Percentiles rank a stretch among this genome's conserved stretches.
phyloP scores from a whole-genome alignment of 2,888 invertebrate genomes.

The Andricus curvator region DNA sequence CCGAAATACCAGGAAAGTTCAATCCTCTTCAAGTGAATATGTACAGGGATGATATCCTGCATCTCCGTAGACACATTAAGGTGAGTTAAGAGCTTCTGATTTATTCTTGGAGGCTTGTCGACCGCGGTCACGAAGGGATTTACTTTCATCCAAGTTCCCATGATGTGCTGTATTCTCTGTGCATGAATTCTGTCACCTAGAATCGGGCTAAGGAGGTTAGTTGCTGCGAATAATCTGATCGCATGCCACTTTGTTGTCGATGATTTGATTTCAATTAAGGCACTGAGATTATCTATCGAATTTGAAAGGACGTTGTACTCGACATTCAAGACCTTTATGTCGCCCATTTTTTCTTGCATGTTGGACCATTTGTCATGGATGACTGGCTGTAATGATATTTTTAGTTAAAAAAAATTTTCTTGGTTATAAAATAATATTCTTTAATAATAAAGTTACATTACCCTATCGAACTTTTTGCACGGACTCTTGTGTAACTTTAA shows the following conservation, averaged over 20 bases:
- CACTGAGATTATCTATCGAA: conserved; percentile 63
- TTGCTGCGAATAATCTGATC: conserved; percentile 73
- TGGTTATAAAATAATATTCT: conserved; percentile 10
- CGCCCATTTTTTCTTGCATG: conserved; percentile 52
- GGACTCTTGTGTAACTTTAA: conserved; percentile 39
- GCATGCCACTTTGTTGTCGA: conserved; percentile 70
- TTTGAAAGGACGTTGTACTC: conserved; percentile 64
- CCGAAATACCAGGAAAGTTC: conserved; percentile 60
- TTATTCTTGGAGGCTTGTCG: conserved; percentile 54
- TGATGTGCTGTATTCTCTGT: conserved; percentile 68
- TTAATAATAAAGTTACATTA: conserved; percentile 36
- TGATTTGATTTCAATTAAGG: conserved; percentile 71
- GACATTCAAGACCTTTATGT: conserved; percentile 61
- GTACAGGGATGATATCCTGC: conserved; percentile 71
- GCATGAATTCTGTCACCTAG: conserved; percentile 76
- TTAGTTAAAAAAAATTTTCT: not conserved
- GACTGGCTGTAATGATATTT: conserved; percentile 56
- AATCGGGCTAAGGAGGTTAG: conserved; percentile 72
- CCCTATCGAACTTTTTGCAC: conserved; percentile 25
- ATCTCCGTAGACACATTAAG: conserved; percentile 58
- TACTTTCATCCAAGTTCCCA: conserved; percentile 68
- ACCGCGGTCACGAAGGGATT: conserved; percentile 68
- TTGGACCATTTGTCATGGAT: conserved; percentile 58
- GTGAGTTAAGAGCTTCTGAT: conserved; percentile 58
- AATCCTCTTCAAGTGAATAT: conserved; percentile 70